Conservation (phyloP, 1,140 invertebrate species). For the Drosophila watanabei region DNA sequence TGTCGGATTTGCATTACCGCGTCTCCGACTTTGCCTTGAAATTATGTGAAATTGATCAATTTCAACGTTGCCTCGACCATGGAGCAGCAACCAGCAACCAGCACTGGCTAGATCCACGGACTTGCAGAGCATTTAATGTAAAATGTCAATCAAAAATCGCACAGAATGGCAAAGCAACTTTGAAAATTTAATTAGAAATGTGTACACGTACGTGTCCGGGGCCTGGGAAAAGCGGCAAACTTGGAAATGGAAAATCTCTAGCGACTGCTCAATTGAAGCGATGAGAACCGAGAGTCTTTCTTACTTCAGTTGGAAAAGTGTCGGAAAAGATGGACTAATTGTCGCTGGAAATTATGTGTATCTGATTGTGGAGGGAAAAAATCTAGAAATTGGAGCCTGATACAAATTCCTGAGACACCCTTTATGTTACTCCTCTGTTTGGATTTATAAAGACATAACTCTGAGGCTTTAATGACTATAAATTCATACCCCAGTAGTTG, state of each 20-base stretch:
- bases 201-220: conserved; percentile 36
- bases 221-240: conserved; percentile 66
- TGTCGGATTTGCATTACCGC: conserved; percentile 83
- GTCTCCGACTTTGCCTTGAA: conserved; percentile 81
- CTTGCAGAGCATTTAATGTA: conserved; percentile 73
- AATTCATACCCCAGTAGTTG: conserved; percentile 43
- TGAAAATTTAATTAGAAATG: conserved; percentile 83
- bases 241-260: conserved; percentile 44
- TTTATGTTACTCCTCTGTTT: not conserved
- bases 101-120: not conserved
- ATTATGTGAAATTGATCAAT: conserved; percentile 85
- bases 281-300: conserved; percentile 26
- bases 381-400: not conserved
- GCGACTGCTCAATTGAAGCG: conserved; percentile 65
- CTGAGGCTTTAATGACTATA: conserved; percentile 59
- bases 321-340: conserved; percentile 27
- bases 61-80: conserved; percentile 64
- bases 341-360: conserved; percentile 4
- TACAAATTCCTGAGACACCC: not conserved
- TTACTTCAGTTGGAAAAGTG: conserved; percentile 13
- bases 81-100: not conserved
- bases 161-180: conserved; percentile 62
- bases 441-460: conserved; percentile 65
- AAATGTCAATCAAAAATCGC: conserved; percentile 83
- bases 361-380: not conserved